Evolutionary conservation across 2,888 invertebrate genomes (phyloP).

Genomic region (Pachymerium ferrugineum): DNA sequence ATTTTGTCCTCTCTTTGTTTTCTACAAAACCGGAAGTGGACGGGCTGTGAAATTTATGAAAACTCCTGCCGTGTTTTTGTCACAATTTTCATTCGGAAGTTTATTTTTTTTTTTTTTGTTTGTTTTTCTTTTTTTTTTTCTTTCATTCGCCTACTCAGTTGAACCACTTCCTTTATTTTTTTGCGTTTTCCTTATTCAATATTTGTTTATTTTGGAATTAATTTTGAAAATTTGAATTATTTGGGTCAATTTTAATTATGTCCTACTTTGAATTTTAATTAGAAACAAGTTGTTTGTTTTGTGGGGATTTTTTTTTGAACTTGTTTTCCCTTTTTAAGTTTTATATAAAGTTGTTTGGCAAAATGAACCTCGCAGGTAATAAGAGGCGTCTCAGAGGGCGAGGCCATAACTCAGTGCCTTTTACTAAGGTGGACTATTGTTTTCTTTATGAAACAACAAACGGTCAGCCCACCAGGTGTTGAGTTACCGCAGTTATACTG

Average conservation of each 20-base stretch:
- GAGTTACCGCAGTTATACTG: constrained; percentile 9
- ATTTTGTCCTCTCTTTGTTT: constrained; percentile 14
- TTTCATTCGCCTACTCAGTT: no score
- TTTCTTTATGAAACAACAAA: constrained; percentile 20
- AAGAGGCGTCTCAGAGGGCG: constrained; percentile 2
- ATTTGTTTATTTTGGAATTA: background rate
- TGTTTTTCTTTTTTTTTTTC: background rate
- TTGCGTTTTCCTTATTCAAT: background rate
- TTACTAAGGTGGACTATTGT: constrained; percentile 19
- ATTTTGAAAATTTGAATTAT: no score
- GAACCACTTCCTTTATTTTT: background rate
- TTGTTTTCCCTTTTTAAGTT: background rate
- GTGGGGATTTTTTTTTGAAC: background rate
- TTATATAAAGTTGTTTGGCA: constrained; percentile 13
- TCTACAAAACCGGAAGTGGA: background rate
- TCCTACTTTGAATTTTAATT: no score
- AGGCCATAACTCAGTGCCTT: constrained; percentile 17
- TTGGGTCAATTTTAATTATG: no score
- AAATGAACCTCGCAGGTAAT: constrained; percentile 18
- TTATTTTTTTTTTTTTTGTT: background rate
- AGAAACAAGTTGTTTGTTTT: no score
- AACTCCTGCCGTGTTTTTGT: constrained; percentile 14
- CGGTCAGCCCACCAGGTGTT: constrained; percentile 16
- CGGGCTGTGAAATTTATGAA: constrained; percentile 15
- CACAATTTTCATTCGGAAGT: background rate